Conservation (phyloP, 2,113 vertebrate genomes). For the Pachypanchax playfairii region DNA sequence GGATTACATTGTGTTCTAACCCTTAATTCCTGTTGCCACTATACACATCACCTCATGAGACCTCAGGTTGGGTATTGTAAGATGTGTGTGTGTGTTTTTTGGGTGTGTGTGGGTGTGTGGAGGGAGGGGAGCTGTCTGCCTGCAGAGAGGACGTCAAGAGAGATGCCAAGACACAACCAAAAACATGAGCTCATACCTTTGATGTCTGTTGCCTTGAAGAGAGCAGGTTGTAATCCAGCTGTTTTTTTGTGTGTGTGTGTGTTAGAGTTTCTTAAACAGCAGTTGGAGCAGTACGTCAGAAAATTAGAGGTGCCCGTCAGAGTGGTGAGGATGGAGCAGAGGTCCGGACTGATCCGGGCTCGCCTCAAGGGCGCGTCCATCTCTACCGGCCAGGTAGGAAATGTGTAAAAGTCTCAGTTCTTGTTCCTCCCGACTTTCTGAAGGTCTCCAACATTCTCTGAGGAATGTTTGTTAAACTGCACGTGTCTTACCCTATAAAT, state of each 20-base stretch:
- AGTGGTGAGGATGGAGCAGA: constrained; percentile 97
- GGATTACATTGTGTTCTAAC: constrained; percentile 76
- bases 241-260: constrained; percentile 17
- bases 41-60: constrained; percentile 43
- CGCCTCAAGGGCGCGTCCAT: constrained; percentile 94
- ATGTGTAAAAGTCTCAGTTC: neutral
- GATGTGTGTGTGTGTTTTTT: constrained; percentile 2
- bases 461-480: no score
- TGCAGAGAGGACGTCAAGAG: constrained; percentile 5
- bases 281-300: constrained; percentile 91
- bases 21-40: constrained; percentile 42
- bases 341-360: constrained; percentile 96
- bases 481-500: no score
- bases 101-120: no score
- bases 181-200: constrained; percentile 16
- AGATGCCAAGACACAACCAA: constrained; percentile 13
- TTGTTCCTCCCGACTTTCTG: neutral
- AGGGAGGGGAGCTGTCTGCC: constrained; percentile 12
- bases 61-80: constrained; percentile 28
- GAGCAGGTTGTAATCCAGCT: constrained; percentile 18
- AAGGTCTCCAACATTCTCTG: neutral
- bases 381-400: constrained; percentile 89
- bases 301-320: constrained; percentile 91
- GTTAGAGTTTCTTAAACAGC: constrained; percentile 94
- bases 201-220: constrained; percentile 15